These are phyloP conservation scores for Priapulus caudatus DNA, from an alignment of 2,888 invertebrate genomes.

Conservation along the genomic window DNA sequence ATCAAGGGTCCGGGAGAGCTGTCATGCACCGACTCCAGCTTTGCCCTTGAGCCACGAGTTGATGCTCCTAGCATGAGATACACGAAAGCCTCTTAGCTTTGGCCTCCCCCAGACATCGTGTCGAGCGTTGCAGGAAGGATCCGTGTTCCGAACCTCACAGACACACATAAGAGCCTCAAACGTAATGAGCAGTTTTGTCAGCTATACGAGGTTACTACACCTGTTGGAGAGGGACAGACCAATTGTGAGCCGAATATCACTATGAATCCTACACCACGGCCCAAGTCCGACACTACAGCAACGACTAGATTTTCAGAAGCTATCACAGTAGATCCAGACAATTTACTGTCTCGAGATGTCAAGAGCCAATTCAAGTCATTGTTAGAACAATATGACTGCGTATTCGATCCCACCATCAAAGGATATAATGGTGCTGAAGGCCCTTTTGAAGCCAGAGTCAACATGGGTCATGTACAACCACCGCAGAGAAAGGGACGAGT, in stretches of 20 bases:
- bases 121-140: no score
- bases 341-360: conserved; percentile 7
- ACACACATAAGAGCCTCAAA: conserved; percentile 8
- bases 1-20: no score
- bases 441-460: conserved; percentile 20
- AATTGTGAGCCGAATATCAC: no score
- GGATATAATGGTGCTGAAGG: conserved; percentile 21
- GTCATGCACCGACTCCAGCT: no score
- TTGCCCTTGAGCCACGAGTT: no score
- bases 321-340: conserved; percentile 17
- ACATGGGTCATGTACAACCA: conserved; percentile 23
- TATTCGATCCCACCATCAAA: conserved; percentile 17
- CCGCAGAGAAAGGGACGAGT: conserved; percentile 23
- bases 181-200: conserved; percentile 18
- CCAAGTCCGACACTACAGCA: no score
- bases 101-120: no score
- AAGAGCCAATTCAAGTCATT: conserved; percentile 11
- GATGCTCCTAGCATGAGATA: no score
- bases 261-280: no score
- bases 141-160: conserved; percentile 16
- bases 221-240: no score
- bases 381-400: conserved; percentile 14
- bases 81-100: no score
- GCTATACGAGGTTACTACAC: conserved; percentile 5
- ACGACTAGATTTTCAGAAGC: no score